Base-by-base conservation (phyloP, 2,797 vertebrate genomes). In the Hozukius guyotensis region DNA sequence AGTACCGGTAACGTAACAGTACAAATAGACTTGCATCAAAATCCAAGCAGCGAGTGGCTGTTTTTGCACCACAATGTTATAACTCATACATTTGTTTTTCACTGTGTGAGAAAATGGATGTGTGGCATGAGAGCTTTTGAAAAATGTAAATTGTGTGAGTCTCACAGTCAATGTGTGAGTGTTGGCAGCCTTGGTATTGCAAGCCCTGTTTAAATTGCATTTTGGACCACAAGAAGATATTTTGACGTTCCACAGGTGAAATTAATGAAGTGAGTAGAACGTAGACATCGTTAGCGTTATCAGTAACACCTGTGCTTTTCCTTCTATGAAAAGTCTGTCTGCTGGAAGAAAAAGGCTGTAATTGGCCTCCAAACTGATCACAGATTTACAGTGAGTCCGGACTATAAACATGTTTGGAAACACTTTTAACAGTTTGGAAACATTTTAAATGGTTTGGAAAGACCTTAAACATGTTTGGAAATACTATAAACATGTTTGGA, bases 21-120 rank as follows among this genome's bases (percentile, higher is more conserved):
- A 29, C 29, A 29, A 29, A 29, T 29, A 29, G 29, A 29, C 29
- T 29, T 8, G 42, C 42, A 46, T 46, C 16, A 46, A 18, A 8
- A 18, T 46, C 16, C 42, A 46, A 46, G 42, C 6, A 0, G 42
- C 0, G 42, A 8, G 6, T 46, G 42, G 0, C 16, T 0, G 6
- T 46, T 46, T 46, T 18, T 46, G 42, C 42, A 46, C 14, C 16
- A 18, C 42, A 46, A 46, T 18, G 42, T 46, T 46, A 18, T 6
- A 46, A 46, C 42, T 46, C 18, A 18, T 18, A 46, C 42, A 46
- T 46, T 46, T 46, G 16, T 46, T 46, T 46, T 46, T 46, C 42
- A 46, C 42, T 46, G 16, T 46, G 14, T 46, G 16, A 46, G 42
- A 46, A 46, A 46, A 46, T 46, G 42, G 42, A 46, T n/a, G 8